A percentile compares a stretch with the other conserved stretches of the same genome.
Conservation (phyloP, 2,113 vertebrate genomes). For the Acanthisitta chloris region DNA sequence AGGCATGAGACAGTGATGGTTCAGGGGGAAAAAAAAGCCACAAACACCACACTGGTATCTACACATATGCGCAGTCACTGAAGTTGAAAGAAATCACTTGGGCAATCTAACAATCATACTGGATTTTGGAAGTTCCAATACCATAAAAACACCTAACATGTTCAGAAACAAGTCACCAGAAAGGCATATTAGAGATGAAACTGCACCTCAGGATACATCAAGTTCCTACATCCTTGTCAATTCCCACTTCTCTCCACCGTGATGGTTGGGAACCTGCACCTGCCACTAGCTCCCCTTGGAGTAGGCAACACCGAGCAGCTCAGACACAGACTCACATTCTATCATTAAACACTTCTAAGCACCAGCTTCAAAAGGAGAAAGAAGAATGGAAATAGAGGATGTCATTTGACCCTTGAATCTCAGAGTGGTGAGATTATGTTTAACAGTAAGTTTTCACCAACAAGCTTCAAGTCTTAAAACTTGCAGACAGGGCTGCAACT, state of each 20-base stretch:
- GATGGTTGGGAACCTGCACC: neutral
- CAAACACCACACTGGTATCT: neutral
- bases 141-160: rapidly evolving
- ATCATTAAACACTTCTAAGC: neutral
- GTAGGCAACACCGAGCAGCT: neutral
- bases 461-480: neutral
- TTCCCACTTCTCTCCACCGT: neutral
- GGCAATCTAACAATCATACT: neutral
- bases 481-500: neutral
- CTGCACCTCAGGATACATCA: rapidly evolving
- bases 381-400: neutral
- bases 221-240: neutral
- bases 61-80: neutral
- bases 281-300: neutral
- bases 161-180: neutral
- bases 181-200: neutral
- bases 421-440: neutral
- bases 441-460: neutral
- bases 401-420: neutral
- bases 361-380: neutral
- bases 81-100: neutral
- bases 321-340: rapidly evolving
- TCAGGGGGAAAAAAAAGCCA: neutral
- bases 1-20: neutral
- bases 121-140: neutral